phyloP scores from a whole-genome alignment of 2,797 vertebrate species.

The Sebastes cheni region DNA sequence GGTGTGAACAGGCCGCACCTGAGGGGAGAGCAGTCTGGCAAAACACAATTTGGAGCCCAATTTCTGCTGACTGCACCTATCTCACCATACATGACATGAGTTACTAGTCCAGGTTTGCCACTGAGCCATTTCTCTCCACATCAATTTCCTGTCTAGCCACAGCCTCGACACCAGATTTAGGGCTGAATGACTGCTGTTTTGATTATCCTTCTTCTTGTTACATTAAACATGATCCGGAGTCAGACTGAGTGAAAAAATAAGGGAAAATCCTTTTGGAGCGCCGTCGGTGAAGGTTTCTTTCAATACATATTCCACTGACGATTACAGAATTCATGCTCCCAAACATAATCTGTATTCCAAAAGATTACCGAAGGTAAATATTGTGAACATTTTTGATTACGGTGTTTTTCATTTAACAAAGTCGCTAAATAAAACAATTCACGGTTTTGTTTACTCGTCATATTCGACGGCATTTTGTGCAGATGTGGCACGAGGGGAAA shows the following conservation, averaged over 20 bases:
- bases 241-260: slow-evolving; percentile 12
- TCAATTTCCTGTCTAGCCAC: slow-evolving; percentile 64
- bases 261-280: slow-evolving; percentile 20
- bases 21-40: slow-evolving; percentile 45
- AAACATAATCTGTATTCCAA: slow-evolving; percentile 36
- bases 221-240: slow-evolving; percentile 55
- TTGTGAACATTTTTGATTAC: slow-evolving; percentile 42
- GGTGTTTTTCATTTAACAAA: slow-evolving; percentile 10
- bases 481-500: slow-evolving; percentile 2
- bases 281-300: slow-evolving; percentile 9
- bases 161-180: slow-evolving; percentile 47
- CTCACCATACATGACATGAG: slow-evolving; percentile 20
- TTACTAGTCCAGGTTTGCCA: slow-evolving; percentile 44
- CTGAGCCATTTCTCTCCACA: slow-evolving; percentile 50
- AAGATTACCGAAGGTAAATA: slow-evolving; percentile 31
- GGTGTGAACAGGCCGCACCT: slow-evolving; percentile 74
- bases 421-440: slow-evolving; percentile 31
- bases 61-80: slow-evolving; percentile 53
- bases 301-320: slow-evolving; percentile 23
- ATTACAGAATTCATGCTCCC: slow-evolving; percentile 23
- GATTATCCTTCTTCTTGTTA: slow-evolving; percentile 50
- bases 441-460: slow-evolving; percentile 13
- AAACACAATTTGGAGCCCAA: slow-evolving; percentile 36
- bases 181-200: slow-evolving; percentile 49
- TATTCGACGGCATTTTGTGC: background rate